Evolutionary conservation across 2,888 invertebrate genomes (phyloP).

Genomic region (Hyposoter didymator): DNA sequence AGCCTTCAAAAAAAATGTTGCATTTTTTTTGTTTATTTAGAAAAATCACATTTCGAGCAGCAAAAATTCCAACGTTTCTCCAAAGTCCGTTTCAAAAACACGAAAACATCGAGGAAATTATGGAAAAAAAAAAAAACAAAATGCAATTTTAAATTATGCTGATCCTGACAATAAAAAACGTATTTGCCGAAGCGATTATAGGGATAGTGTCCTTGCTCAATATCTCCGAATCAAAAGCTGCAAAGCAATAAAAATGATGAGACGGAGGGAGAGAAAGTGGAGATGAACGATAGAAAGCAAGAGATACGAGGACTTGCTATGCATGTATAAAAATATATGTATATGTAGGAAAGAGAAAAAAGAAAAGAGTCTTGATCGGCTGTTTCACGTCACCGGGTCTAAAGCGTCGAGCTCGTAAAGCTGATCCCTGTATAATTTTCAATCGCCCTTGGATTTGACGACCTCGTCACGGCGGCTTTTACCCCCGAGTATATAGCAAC

Average conservation of each 20-base stretch:
- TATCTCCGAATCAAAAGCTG: constrained; percentile 37
- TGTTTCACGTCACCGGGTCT: constrained; percentile 75
- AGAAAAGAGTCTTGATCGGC: constrained; percentile 68
- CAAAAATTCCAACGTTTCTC: neutral
- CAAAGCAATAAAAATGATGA: constrained; percentile 6
- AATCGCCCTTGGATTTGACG: constrained; percentile 84
- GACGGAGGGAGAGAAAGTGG: neutral
- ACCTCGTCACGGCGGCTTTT: constrained; percentile 80
- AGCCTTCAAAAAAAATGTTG: neutral
- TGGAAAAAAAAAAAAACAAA: neutral
- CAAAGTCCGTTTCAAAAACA: neutral
- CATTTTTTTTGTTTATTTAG: neutral
- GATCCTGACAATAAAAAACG: constrained; percentile 27
- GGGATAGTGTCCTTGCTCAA: constrained; percentile 9
- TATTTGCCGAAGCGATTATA: neutral
- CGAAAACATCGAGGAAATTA: neutral
- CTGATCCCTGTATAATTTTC: constrained; percentile 85
- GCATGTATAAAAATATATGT: constrained; percentile 52
- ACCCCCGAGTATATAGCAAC: constrained; percentile 39
- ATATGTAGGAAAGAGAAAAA: constrained; percentile 44
- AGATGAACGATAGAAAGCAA: constrained; percentile 34
- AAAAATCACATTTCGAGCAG: neutral
- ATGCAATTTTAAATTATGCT: neutral
- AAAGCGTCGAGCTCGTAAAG: constrained; percentile 82
- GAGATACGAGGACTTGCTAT: constrained; percentile 45